These are phyloP conservation scores for Columba janthina DNA, from an alignment of 2,113 vertebrate genomes.

Conservation along the genomic window DNA sequence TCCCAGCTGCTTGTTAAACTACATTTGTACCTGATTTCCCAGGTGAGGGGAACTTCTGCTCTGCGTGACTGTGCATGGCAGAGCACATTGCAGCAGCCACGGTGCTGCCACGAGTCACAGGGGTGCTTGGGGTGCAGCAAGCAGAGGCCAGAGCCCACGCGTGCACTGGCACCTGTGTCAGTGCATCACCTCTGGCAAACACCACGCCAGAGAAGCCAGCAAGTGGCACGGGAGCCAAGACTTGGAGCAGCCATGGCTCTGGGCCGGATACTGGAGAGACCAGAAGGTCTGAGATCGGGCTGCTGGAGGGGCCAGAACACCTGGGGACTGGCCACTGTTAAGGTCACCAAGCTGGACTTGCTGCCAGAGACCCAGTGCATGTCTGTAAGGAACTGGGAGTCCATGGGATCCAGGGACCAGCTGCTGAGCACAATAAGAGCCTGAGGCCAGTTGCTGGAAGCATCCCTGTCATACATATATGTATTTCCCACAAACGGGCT, in stretches of 20 bases:
- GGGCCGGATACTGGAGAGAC: not conserved
- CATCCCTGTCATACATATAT: not conserved
- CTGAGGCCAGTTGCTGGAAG: not conserved
- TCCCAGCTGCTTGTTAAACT: not conserved
- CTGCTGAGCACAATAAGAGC: not conserved
- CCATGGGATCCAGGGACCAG: not conserved
- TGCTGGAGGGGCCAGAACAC: not conserved
- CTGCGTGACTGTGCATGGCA: rapidly evolving
- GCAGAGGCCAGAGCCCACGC: rapidly evolving
- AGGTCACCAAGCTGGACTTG: not conserved
- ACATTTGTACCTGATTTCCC: not conserved
- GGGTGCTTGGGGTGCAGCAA: not conserved
- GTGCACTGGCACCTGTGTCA: not conserved
- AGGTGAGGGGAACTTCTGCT: not conserved
- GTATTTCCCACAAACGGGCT: not conserved
- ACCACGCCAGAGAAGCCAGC: not conserved
- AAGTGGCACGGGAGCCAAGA: not conserved
- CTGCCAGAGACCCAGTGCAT: not conserved
- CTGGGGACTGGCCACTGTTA: not conserved
- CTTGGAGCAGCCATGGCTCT: rapidly evolving
- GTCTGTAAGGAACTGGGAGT: not conserved
- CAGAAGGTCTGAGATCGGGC: not conserved
- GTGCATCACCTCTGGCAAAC: not conserved
- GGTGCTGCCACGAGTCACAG: rapidly evolving
- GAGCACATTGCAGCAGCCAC: rapidly evolving